Evolutionary conservation across 2,113 vertebrate species (phyloP).

Genomic region (Tyrannus savana): DNA sequence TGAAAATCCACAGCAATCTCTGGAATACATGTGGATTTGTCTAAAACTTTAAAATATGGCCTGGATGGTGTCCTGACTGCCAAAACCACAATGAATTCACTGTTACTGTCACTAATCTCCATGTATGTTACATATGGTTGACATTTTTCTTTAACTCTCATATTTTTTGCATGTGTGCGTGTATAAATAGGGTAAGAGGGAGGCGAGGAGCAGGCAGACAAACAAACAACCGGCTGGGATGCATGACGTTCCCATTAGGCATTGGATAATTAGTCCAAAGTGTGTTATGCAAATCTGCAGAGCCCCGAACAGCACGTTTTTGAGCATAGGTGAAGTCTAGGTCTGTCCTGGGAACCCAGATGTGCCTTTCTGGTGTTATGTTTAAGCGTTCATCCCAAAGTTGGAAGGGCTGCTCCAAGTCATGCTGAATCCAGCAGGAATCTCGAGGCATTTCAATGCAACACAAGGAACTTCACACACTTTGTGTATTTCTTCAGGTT

Average conservation of each 20-base stretch:
- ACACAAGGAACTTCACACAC: not conserved
- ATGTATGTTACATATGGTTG: conserved; percentile 61
- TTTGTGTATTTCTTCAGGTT: not conserved
- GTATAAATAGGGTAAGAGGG: conserved; percentile 49
- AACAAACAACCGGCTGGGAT: conserved; percentile 57
- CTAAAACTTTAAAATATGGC: conserved; percentile 67
- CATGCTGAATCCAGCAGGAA: not conserved
- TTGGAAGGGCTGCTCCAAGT: not conserved
- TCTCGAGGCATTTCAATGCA: rapidly evolving
- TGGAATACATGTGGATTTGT: conserved; percentile 56
- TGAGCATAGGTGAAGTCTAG: not conserved
- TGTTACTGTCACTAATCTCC: conserved; percentile 59
- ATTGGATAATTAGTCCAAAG: conserved; percentile 7
- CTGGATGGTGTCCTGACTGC: conserved; percentile 55
- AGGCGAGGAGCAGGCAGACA: conserved; percentile 53
- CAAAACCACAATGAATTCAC: conserved; percentile 65
- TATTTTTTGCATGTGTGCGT: conserved; percentile 53
- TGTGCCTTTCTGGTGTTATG: not conserved
- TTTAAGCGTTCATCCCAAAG: not conserved
- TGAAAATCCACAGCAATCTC: conserved; percentile 64
- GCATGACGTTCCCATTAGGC: conserved; percentile 38
- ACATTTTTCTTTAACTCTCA: conserved; percentile 63
- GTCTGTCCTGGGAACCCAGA: not conserved
- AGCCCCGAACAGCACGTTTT: not conserved
- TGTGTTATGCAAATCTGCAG: not conserved